Evolutionary conservation across 2,113 vertebrate genomes (phyloP), one percentile per base, ranked within the genome.

Genomic region (Daubentonia madagascariensis): DNA sequence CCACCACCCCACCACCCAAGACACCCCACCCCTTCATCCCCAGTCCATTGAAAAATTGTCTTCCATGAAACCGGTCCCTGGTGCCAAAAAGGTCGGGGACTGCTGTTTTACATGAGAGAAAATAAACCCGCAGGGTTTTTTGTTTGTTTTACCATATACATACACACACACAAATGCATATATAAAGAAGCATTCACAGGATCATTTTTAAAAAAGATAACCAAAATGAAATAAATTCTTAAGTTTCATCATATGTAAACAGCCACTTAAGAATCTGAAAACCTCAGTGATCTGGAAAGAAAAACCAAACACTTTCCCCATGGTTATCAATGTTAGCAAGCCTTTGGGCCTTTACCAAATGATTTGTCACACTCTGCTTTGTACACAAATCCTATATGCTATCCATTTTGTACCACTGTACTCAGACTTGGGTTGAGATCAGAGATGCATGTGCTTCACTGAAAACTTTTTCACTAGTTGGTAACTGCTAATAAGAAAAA

Each of bases 21-120:
- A n/a, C n/a, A n/a, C n/a, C n/a, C n/a, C n/a, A n/a, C n/a, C n/a
- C n/a, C n/a, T n/a, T n/a, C n/a, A n/a, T n/a, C n/a, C n/a, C n/a
- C n/a, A n/a, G n/a, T n/a, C n/a, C n/a, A n/a, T n/a, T n/a, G n/a
- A n/a, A n/a, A n/a, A n/a, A n/a, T n/a, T n/a, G n/a, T n/a, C n/a
- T n/a, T n/a, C n/a, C n/a, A n/a, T n/a, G n/a, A n/a, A n/a, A n/a
- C n/a, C n/a, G n/a, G n/a, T n/a, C n/a, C n/a, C n/a, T n/a, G n/a
- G n/a, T n/a, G n/a, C n/a, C n/a, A n/a, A n/a, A n/a, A n/a, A n/a
- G n/a, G n/a, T n/a, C n/a, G n/a, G n/a, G n/a, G n/a, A n/a, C n/a
- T n/a, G n/a, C n/a, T n/a, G 32, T 80, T 96, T 52, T 65, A 83
- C n/a, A 73, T 50, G 8, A 88, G 91, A 97, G 30, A 32, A 97